Conservation (phyloP, 1,140 invertebrate genomes). For the Drosophila burlai region DNA sequence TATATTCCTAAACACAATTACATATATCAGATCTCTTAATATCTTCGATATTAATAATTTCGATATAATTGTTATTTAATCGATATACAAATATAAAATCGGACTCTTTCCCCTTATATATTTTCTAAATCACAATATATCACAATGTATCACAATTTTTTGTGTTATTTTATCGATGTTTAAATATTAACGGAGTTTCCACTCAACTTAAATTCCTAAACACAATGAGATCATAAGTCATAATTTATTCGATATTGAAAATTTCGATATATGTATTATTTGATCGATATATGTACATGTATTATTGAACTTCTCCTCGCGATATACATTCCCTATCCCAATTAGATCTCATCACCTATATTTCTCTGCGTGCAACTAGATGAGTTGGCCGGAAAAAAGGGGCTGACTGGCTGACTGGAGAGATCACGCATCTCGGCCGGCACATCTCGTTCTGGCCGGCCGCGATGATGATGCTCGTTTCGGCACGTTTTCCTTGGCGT, state of each 20-base stretch:
- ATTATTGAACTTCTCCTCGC: not conserved
- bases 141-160: not conserved
- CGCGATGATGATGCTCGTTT: slow-evolving; percentile 69
- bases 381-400: slow-evolving; percentile 28
- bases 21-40: no score
- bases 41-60: no score
- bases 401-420: slow-evolving; percentile 13
- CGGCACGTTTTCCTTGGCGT: slow-evolving; percentile 54
- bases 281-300: not conserved
- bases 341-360: not conserved
- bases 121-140: no score
- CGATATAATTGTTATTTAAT: no score
- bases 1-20: no score
- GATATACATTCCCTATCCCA: not conserved
- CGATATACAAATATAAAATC: no score
- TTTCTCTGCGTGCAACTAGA: slow-evolving; percentile 14
- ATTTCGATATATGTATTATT: not conserved
- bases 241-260: not conserved
- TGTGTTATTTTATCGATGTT: not conserved
- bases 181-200: no score
- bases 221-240: no score
- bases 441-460: slow-evolving; percentile 68
- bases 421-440: slow-evolving; percentile 59
- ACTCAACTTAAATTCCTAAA: not conserved
- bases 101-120: no score